These are phyloP conservation scores for Holothuria leucospilota DNA, from an alignment of 53 echinoderm and acorn worm species.

Conservation along the genomic window DNA sequence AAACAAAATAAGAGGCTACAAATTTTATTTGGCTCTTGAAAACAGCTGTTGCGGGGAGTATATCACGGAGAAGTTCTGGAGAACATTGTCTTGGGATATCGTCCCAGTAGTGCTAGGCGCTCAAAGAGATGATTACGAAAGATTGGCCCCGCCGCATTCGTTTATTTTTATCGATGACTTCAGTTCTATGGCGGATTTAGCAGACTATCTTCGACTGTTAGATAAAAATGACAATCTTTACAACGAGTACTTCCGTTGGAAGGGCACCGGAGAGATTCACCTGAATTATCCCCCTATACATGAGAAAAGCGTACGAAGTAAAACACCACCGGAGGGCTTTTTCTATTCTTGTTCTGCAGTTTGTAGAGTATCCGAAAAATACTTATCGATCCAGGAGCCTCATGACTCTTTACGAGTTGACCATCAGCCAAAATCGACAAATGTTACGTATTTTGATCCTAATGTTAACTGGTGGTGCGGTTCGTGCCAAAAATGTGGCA, in stretches of 20 bases:
- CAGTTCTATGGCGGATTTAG: background rate
- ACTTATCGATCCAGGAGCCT: background rate
- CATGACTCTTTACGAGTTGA: no score
- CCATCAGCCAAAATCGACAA: no score
- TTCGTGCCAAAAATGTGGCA: no score
- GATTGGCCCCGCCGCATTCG: background rate
- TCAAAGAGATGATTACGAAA: background rate
- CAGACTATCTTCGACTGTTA: background rate
- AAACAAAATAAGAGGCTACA: background rate
- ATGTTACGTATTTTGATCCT: no score
- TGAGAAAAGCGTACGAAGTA: background rate
- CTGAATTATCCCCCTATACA: background rate
- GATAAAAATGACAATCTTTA: constrained; percentile 16
- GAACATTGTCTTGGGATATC: constrained; percentile 25
- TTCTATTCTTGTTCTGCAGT: constrained; percentile 19
- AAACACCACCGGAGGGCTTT: background rate
- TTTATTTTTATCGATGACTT: constrained; percentile 25
- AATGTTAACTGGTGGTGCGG: no score
- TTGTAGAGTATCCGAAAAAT: constrained; percentile 4
- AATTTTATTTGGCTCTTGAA: constrained; percentile 36
- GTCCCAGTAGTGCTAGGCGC: constrained; percentile 18
- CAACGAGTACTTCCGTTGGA: constrained; percentile 22
- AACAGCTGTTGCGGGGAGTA: constrained; percentile 37
- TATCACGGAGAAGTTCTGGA: constrained; percentile 26
- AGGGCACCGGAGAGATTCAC: background rate